These are phyloP conservation scores for Rousettus madagascariensis DNA, from an alignment of 2,797 vertebrate species.

Conservation along the genomic window DNA sequence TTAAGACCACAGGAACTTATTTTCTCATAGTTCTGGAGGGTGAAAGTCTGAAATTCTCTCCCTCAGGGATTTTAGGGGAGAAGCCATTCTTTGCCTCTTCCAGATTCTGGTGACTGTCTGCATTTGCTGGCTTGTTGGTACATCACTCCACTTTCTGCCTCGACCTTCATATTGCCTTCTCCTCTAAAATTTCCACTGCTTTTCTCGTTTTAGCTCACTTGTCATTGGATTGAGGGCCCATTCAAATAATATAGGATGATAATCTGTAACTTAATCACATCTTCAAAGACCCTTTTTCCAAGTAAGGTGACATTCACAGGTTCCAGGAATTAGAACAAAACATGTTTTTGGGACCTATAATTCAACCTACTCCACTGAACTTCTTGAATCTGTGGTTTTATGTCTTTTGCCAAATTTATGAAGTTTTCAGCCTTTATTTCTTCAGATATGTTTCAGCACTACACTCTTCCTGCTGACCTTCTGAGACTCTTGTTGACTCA, in stretches of 20 bases:
- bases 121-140: neutral
- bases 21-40: neutral
- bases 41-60: neutral
- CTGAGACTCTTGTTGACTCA: neutral
- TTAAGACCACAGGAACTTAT: constrained; percentile 40
- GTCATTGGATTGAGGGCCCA: neutral
- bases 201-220: neutral
- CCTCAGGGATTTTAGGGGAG: neutral
- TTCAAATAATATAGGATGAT: neutral
- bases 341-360: neutral
- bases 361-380: neutral
- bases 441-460: neutral
- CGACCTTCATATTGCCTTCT: neutral
- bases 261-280: neutral
- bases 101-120: neutral
- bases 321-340: neutral
- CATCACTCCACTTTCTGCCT: neutral
- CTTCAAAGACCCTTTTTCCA: neutral
- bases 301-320: neutral
- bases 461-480: neutral
- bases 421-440: neutral
- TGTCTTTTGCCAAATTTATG: neutral
- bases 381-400: neutral
- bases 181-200: neutral
- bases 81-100: neutral